phyloP scores from a whole-genome alignment of 2,797 vertebrate species.

The Notoglanidium macrostoma region DNA sequence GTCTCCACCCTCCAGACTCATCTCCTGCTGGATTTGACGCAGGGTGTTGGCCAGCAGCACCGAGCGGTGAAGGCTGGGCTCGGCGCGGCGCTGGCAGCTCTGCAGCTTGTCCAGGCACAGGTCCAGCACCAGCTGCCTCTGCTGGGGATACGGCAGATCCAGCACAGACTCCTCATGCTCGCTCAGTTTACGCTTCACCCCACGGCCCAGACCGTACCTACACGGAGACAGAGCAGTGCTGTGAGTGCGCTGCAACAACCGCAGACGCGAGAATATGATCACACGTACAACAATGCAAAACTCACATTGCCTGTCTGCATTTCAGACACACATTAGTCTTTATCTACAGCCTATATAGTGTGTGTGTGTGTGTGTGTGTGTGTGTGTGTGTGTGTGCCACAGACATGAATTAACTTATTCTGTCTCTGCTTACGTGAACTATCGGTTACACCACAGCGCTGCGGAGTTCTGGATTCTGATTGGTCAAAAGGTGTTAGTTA shows the following conservation, averaged over 20 bases:
- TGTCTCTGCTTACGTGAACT: background rate
- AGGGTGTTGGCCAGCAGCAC: slow-evolving; percentile 83
- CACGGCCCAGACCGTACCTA: slow-evolving; percentile 80
- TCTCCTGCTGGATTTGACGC: slow-evolving; percentile 80
- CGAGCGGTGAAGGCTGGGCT: slow-evolving; percentile 80
- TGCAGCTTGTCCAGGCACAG: slow-evolving; percentile 82
- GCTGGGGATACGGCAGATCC: slow-evolving; percentile 75
- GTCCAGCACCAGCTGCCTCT: slow-evolving; percentile 81
- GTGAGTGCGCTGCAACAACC: background rate
- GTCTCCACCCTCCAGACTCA: slow-evolving; percentile 73
- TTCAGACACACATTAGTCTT: background rate
- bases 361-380: background rate
- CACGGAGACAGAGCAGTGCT: slow-evolving; percentile 1
- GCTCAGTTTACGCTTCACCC: slow-evolving; percentile 79
- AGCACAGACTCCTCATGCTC: slow-evolving; percentile 73
- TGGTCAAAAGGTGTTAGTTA: background rate
- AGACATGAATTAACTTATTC: background rate
- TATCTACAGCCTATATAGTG: too few relatives aligned
- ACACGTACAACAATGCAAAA: background rate
- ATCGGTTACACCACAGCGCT: background rate
- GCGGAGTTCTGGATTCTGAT: background rate
- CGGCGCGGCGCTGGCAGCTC: slow-evolving; percentile 74
- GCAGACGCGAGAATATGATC: background rate
- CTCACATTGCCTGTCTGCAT: background rate
- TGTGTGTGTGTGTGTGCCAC: background rate